Evolutionary conservation across 92 coral and sea anemone genomes (phyloP), one percentile per base, ranked within the genome.

Genomic region (Phenganax subtilis): DNA sequence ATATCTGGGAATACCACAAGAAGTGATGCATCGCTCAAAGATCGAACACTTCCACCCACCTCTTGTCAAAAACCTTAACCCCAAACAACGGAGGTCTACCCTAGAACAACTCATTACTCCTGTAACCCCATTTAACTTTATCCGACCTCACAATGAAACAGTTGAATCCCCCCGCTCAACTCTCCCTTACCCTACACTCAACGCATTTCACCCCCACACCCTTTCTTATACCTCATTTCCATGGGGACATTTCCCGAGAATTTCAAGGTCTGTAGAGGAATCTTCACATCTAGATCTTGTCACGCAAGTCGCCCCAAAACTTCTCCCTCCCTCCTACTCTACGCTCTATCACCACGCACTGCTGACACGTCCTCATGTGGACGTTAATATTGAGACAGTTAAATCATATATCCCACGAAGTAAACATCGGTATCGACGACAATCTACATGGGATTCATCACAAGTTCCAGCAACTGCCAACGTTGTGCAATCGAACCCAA

Each of bases 341-440:
- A 79, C 87, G 12, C 56, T 79, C n/a, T 80, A 77, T 37, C 81
- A 44, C 20, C 51, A 30, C 60, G 8, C 53, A 11, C 73, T 57
- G 11, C 84, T 71, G 20, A 78, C 51, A 54, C 89, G 93, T 55
- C 99, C 99, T 6, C 90, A 82, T 63, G 99, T 96, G 14, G 92
- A 89, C 56, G 90, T 96, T n/a, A 96, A 92, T 78, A 92, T 96
- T 54, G 91, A 96, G 64, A 87, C 99, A 0, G 90, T 89, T 59
- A 91, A 93, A 72, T 96, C 99, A 27, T 61, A 67, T 17, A 86
- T 96, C 57, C 96, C 96, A 29, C 29, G 69, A 20, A 17, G 55
- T 15, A 73, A 52, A 52, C 69, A 55, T 27, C 72, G 83, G 5
- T 7, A 52, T 14, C 57, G 83, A 53, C 69, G 83, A 52, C 83